A percentile compares a stretch with the other conserved stretches of the same genome.
Evolutionary conservation across 1,140 invertebrate genomes (phyloP).

Genomic region (Colletes gigas): DNA sequence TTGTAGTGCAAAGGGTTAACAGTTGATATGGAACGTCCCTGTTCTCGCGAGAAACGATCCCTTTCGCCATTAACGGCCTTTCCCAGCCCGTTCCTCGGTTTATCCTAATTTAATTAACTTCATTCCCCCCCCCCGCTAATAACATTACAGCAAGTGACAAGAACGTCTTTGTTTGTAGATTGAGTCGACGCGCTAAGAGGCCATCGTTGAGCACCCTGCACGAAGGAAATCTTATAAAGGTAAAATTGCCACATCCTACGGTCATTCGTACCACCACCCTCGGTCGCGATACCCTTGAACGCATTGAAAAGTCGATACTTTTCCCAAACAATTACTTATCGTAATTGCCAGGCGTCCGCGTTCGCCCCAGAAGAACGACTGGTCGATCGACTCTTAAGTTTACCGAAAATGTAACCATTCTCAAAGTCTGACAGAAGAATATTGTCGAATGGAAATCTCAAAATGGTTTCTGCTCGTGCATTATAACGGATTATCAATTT

Average conservation of each 20-base stretch:
- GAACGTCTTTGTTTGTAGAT: slow-evolving; percentile 65
- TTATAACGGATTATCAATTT: too few species aligned
- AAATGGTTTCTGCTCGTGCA: too few species aligned
- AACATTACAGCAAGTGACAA: slow-evolving; percentile 5
- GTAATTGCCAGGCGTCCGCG: background rate
- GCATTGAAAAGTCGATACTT: background rate
- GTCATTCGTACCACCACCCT: background rate
- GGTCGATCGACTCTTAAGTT: background rate
- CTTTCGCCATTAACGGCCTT: background rate
- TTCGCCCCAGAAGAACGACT: background rate
- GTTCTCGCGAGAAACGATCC: background rate
- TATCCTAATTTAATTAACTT: slow-evolving; percentile 28
- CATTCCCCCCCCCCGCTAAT: background rate
- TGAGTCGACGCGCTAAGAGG: slow-evolving; percentile 85
- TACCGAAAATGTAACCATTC: background rate
- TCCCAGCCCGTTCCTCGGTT: background rate
- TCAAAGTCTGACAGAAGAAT: too few species aligned
- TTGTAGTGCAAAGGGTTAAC: too few species aligned
- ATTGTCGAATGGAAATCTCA: too few species aligned
- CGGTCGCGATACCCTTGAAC: slow-evolving; percentile 8
- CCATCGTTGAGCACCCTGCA: slow-evolving; percentile 88
- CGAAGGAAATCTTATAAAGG: slow-evolving; percentile 81
- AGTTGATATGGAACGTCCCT: background rate
- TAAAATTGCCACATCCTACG: slow-evolving; percentile 62
- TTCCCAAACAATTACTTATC: background rate